Conservation (phyloP, 2,113 vertebrate genomes). For the Muntiacus reevesi region DNA sequence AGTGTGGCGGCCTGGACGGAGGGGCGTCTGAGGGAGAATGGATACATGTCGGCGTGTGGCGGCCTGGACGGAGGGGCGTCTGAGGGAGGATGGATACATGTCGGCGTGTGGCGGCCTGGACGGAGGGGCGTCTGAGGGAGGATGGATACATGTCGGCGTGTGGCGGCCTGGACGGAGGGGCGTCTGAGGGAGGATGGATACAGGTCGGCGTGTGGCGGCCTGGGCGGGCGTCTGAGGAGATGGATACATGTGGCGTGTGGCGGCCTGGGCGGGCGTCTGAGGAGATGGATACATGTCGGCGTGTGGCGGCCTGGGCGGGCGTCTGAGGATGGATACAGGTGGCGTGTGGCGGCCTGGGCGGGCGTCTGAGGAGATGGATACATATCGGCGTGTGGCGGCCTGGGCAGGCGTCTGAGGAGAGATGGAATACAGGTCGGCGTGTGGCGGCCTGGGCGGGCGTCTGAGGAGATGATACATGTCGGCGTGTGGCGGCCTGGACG, state of each 20-base stretch:
- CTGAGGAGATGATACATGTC: too few relatives aligned
- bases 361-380: not conserved
- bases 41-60: accelerated
- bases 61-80: not conserved
- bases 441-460: too few relatives aligned
- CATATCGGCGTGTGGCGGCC: not conserved
- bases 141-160: accelerated
- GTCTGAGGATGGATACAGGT: not conserved
- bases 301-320: not conserved
- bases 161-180: not conserved
- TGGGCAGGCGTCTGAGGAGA: not conserved
- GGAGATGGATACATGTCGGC: not conserved
- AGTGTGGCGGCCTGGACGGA: not conserved
- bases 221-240: not conserved
- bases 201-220: not conserved
- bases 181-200: not conserved
- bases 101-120: not conserved
- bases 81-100: not conserved
- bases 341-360: not conserved
- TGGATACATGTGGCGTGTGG: not conserved
- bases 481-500: not conserved
- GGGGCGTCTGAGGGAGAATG: not conserved
- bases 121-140: not conserved
- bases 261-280: not conserved
- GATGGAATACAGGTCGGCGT: not conserved